Percentiles rank a stretch among this genome's conserved stretches.
Conservation (phyloP, 2,888 invertebrate genomes). For the Thyatira batis region DNA sequence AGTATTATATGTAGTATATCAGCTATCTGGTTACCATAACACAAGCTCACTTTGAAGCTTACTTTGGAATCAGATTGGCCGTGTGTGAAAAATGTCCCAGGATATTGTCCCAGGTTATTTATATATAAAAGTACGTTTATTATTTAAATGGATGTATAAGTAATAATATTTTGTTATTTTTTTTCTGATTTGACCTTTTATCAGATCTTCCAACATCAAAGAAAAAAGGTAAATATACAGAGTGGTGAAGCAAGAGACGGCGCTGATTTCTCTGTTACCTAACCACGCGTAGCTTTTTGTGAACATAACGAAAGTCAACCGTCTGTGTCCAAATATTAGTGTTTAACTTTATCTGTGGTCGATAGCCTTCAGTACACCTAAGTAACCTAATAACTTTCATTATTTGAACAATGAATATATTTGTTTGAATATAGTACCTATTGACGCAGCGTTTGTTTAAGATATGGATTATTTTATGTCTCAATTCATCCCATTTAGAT, state of each 20-base stretch:
- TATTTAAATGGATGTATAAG: no score
- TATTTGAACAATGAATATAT: neutral
- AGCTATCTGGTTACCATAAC: no score
- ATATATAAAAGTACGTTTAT: no score
- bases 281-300: constrained; percentile 49
- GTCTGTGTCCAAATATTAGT: constrained; percentile 34
- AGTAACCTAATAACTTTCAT: neutral
- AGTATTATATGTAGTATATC: no score
- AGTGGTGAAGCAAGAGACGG: constrained; percentile 48
- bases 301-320: constrained; percentile 31
- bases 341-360: constrained; percentile 13
- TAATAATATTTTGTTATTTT: neutral
- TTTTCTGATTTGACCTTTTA: neutral
- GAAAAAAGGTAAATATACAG: constrained; percentile 14
- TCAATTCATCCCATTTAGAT: no score
- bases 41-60: no score
- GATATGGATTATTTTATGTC: neutral
- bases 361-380: neutral
- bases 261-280: constrained; percentile 69
- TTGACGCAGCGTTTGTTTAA: neutral
- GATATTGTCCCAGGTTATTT: no score
- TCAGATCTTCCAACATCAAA: constrained; percentile 5
- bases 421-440: neutral
- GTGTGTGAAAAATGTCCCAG: no score
- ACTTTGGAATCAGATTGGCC: no score